These are phyloP conservation scores for Lucilia cuprina DNA, from an alignment of 1,140 invertebrate genomes.

Conservation along the genomic window DNA sequence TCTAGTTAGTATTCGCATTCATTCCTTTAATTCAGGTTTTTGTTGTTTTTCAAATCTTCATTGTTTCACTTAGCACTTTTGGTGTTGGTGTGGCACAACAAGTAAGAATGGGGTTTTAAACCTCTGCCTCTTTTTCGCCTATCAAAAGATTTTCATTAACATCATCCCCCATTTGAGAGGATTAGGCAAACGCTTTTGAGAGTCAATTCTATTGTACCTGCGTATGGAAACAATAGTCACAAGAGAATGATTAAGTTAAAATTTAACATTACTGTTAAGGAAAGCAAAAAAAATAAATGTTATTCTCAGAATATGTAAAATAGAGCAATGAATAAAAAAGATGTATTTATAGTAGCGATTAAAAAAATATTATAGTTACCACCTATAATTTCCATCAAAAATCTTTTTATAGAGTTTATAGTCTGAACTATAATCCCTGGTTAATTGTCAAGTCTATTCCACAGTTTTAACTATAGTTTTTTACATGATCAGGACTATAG, in stretches of 20 bases:
- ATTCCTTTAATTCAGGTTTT: neutral
- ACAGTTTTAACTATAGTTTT: too few species aligned
- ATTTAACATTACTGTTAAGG: neutral
- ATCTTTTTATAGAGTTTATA: too few species aligned
- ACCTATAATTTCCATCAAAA: too few species aligned
- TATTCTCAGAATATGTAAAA: neutral
- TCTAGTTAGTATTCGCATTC: neutral
- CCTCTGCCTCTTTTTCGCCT: neutral
- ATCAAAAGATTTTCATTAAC: neutral
- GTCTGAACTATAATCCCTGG: too few species aligned
- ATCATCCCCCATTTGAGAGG: neutral
- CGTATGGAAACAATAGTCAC: neutral
- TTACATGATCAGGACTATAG: too few species aligned
- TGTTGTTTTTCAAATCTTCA: neutral
- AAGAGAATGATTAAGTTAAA: neutral
- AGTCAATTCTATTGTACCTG: neutral
- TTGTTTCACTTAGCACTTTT: neutral
- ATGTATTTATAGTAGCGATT: too few species aligned
- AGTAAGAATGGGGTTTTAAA: neutral
- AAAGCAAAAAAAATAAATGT: too few species aligned
- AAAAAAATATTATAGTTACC: too few species aligned
- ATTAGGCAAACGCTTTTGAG: neutral
- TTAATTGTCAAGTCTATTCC: too few species aligned
- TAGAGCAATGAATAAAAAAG: neutral
- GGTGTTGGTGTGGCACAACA: neutral